Conservation (phyloP, 2,888 invertebrate genomes). For the Aporophyla lueneburgensis region DNA sequence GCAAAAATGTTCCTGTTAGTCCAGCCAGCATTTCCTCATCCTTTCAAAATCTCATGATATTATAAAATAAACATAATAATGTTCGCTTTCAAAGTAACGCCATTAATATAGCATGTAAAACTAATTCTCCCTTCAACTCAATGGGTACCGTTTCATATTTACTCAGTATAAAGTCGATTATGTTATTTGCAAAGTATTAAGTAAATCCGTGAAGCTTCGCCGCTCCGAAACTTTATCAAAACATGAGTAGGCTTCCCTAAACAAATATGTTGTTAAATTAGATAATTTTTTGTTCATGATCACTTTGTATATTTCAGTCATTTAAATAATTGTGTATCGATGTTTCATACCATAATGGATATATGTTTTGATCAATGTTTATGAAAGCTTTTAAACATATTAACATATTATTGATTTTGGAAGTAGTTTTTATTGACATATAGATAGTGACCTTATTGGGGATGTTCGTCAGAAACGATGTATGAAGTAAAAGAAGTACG, state of each 20-base stretch:
- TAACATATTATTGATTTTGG: slow-evolving; percentile 10
- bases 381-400: background rate
- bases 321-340: slow-evolving; percentile 10
- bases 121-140: background rate
- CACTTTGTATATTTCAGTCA: slow-evolving; percentile 7
- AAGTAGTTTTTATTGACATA: background rate
- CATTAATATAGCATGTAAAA: slow-evolving; percentile 15
- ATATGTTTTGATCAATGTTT: slow-evolving; percentile 10
- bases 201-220: slow-evolving; percentile 12
- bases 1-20: background rate
- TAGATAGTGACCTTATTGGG: background rate
- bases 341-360: slow-evolving; percentile 14
- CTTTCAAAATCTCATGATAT: background rate
- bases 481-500: too few relatives aligned
- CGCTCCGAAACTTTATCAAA: slow-evolving; percentile 30
- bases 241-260: slow-evolving; percentile 36
- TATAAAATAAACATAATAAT: slow-evolving; percentile 9
- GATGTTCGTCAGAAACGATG: background rate
- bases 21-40: background rate
- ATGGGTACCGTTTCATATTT: slow-evolving; percentile 29
- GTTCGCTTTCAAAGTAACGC: background rate
- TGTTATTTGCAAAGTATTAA: slow-evolving; percentile 40
- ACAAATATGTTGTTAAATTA: slow-evolving; percentile 30
- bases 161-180: slow-evolving; percentile 31
- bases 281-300: slow-evolving; percentile 13